Evolutionary conservation across 2,888 invertebrate species (phyloP).

Genomic region (Drosophila leonis): DNA sequence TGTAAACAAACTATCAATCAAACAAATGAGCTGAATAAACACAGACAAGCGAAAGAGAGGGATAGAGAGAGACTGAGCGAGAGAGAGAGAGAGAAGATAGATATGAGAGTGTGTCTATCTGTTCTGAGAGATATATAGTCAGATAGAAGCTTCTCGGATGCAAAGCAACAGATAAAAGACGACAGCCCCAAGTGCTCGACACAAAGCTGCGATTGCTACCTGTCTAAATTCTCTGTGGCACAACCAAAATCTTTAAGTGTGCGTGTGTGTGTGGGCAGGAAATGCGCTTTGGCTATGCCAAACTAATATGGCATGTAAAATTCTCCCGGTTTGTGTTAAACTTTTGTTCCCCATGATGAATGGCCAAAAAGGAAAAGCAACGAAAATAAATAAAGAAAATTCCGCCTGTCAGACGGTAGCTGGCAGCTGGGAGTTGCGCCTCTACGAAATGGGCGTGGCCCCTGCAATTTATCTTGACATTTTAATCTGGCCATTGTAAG

Average conservation of each 20-base stretch:
- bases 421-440: constrained; percentile 16
- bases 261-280: constrained; percentile 58
- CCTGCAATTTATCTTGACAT: constrained; percentile 71
- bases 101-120: background rate
- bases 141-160: constrained; percentile 41
- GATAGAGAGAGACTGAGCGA: constrained; percentile 3
- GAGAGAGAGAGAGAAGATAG: constrained; percentile 7
- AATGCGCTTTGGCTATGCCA: constrained; percentile 63
- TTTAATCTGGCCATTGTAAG: constrained; percentile 62
- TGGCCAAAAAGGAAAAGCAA: constrained; percentile 32
- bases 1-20: constrained; percentile 81
- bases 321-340: constrained; percentile 33
- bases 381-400: constrained; percentile 46
- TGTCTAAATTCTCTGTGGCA: constrained; percentile 35
- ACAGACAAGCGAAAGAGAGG: constrained; percentile 24
- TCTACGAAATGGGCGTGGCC: constrained; percentile 49
- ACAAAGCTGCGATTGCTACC: constrained; percentile 50
- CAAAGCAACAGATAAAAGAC: constrained; percentile 33
- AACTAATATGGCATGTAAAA: constrained; percentile 55
- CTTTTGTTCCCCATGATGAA: constrained; percentile 54
- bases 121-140: constrained; percentile 8
- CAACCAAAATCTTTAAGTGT: constrained; percentile 13
- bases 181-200: constrained; percentile 57
- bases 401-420: constrained; percentile 54
- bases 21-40: constrained; percentile 61